Evolutionary conservation across 2,888 invertebrate genomes (phyloP), one percentile per base, ranked within the genome.

Genomic region (Lathronympha strigana): DNA sequence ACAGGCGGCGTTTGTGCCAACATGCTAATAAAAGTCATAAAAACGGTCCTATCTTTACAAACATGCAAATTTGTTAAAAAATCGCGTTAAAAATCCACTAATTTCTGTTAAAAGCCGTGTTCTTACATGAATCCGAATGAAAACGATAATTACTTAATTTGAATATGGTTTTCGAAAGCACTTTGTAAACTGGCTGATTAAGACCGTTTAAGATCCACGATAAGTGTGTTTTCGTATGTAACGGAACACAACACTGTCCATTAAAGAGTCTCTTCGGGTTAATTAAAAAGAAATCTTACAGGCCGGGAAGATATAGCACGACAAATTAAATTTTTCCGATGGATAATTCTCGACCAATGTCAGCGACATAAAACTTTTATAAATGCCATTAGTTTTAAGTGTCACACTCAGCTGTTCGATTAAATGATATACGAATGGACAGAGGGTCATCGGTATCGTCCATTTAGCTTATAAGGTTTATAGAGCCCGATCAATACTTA

Each of bases 231-330:
- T 75, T 76, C 67, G 68, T 72, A 67, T 69, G 69, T 81, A 82
- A 76, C 75, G 75, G 79, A 77, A 74, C 72, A 71, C 71, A 73
- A 77, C 80, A 72, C 69, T 69, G 68, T 78, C 81, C 79, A 82
- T 86, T 84, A 83, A 79, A 73, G 75, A 78, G 79, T 78, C 79
- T 78, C 77, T 84, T 80, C 76, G 72, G 68, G 69, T 77, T 83
- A 83, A 83, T 84, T 82, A 81, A 79, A 76, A 73, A 79, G 76
- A 81, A 77, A 76, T 77, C 73, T 76, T 72, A 71, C 71, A 75
- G 61, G 74, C 74, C 70, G 68, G 74, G 71, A 72, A 76, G 77
- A 79, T 77, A 69, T 69, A 71, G 33, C 43, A n/a, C 19, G 23
- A 57, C 57, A 57, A 58, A 58, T 11, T 58, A 45, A 45, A 15